These are phyloP conservation scores for Carollia perspicillata DNA, from an alignment of 2,113 vertebrate genomes.

Conservation along the genomic window DNA sequence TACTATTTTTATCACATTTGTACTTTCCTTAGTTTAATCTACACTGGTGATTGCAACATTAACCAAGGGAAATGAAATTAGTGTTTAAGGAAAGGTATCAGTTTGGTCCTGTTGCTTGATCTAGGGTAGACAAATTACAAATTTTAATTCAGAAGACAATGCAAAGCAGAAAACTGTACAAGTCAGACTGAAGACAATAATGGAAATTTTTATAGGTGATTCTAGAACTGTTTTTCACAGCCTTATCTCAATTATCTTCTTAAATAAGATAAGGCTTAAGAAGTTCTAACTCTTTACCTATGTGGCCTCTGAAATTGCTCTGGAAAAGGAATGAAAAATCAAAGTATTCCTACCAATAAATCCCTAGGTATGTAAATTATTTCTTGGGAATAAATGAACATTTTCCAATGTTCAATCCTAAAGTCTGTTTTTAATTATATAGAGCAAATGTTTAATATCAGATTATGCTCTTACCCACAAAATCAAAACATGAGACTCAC, in stretches of 20 bases:
- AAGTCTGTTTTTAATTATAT: neutral
- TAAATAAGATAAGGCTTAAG: slow-evolving; percentile 17
- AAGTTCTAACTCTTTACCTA: neutral
- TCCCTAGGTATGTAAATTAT: neutral
- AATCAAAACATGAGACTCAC: neutral
- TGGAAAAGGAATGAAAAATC: neutral
- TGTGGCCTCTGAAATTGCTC: neutral
- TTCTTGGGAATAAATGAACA: neutral
- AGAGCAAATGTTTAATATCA: slow-evolving; percentile 14
- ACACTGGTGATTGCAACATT: neutral
- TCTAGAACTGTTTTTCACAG: neutral
- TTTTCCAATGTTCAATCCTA: slow-evolving; percentile 16
- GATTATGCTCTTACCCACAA: slow-evolving; percentile 3
- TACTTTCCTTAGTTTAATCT: slow-evolving; percentile 15
- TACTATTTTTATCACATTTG: neutral
- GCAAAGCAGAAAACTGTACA: neutral
- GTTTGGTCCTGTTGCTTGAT: neutral
- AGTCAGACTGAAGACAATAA: neutral
- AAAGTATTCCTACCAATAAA: slow-evolving; percentile 9
- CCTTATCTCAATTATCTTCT: neutral
- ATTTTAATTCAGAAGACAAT: slow-evolving; percentile 48
- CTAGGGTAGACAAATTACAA: neutral
- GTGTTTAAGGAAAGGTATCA: neutral
- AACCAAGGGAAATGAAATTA: slow-evolving; percentile 7
- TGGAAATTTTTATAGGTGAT: neutral